Conservation (phyloP, 2,888 invertebrate species). For the Mechanitis messenoides region DNA sequence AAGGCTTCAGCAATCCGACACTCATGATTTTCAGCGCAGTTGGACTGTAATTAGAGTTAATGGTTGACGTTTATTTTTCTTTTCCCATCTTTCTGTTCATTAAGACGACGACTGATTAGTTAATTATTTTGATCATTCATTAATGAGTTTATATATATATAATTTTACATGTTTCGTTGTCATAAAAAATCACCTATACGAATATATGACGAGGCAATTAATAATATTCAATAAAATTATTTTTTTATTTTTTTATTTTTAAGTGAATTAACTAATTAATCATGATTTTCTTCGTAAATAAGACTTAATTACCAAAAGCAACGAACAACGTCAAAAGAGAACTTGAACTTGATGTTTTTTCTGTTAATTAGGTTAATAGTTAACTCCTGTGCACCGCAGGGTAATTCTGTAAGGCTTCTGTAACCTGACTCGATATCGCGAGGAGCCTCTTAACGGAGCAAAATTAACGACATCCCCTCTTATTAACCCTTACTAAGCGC, state of each 20-base stretch:
- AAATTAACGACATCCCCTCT: constrained; percentile 62
- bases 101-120: constrained; percentile 7
- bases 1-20: constrained; percentile 39
- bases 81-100: constrained; percentile 26
- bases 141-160: too few species aligned
- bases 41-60: constrained; percentile 45
- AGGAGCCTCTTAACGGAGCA: constrained; percentile 45
- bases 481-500: constrained; percentile 60
- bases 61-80: constrained; percentile 41
- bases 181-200: too few species aligned
- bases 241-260: too few species aligned
- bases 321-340: too few species aligned
- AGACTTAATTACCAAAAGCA: too few species aligned
- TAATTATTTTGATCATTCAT: neutral
- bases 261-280: too few species aligned
- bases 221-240: too few species aligned
- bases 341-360: constrained; percentile 35
- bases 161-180: too few species aligned
- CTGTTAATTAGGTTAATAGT: constrained; percentile 67
- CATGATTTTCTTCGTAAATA: too few species aligned
- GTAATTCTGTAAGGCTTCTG: constrained; percentile 52
- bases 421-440: constrained; percentile 53
- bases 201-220: too few species aligned
- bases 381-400: constrained; percentile 52
- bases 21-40: constrained; percentile 37